Percentiles rank a stretch among this genome's conserved stretches.
Conservation (phyloP, 1,140 invertebrate species). For the Lineus longissimus region DNA sequence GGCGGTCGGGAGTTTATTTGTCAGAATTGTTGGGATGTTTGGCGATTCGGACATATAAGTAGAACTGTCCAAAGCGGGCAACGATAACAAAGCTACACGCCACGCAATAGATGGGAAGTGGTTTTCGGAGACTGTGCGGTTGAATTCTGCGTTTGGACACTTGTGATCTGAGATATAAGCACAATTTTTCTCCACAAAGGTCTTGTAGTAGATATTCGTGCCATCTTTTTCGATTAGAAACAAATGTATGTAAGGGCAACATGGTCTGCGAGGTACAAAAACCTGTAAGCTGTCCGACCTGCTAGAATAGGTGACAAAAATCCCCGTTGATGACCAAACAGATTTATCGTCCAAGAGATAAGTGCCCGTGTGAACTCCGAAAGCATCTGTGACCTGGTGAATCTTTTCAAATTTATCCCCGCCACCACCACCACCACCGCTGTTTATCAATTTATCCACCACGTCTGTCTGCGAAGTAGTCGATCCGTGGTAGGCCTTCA, state of each 20-base stretch:
- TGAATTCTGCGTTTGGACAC: slow-evolving; percentile 4
- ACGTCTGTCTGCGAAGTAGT: slow-evolving; percentile 7
- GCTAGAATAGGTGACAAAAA: slow-evolving; percentile 3
- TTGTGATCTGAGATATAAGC: slow-evolving; percentile 5
- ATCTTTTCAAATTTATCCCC: slow-evolving; percentile 2
- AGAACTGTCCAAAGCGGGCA: slow-evolving; percentile 5
- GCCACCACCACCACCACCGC: not conserved
- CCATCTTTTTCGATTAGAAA: slow-evolving; percentile 7
- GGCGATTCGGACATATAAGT: not conserved
- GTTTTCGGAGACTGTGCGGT: not conserved
- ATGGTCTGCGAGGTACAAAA: slow-evolving; percentile 1
- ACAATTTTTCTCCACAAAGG: not conserved
- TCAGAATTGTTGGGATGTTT: slow-evolving; percentile 7
- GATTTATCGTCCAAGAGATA: slow-evolving; percentile 3
- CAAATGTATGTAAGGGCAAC: slow-evolving; percentile 5
- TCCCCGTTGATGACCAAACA: slow-evolving; percentile 1
- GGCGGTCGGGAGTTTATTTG: slow-evolving; percentile 2
- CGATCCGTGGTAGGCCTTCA: slow-evolving; percentile 8
- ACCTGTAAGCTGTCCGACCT: not conserved
- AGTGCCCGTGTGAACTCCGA: slow-evolving; percentile 6
- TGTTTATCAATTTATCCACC: not conserved
- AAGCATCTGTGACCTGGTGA: slow-evolving; percentile 4
- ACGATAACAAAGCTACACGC: not conserved
- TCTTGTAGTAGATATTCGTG: slow-evolving; percentile 1
- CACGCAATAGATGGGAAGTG: slow-evolving; percentile 1